phyloP scores from a whole-genome alignment of 2,113 vertebrate genomes.

The Bubo scandiacus region DNA sequence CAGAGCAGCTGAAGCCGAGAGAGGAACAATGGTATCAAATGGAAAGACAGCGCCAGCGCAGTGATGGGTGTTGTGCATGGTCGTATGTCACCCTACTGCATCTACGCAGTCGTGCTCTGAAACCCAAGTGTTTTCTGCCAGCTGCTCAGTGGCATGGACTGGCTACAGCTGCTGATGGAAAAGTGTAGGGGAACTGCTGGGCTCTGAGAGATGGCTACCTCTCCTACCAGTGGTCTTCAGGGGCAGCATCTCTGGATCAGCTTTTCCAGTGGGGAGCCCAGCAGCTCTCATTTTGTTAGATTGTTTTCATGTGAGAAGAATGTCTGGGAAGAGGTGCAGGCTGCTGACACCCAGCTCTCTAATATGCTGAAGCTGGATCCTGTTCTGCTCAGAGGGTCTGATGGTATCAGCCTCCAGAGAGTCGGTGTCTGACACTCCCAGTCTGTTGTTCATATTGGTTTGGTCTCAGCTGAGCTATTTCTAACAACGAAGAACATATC shows the following conservation, averaged over 20 bases:
- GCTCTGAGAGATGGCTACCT: background rate
- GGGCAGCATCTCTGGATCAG: background rate
- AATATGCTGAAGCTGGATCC: constrained; percentile 8
- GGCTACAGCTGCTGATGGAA: background rate
- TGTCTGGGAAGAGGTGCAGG: background rate
- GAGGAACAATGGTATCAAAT: background rate
- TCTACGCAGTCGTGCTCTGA: rapidly evolving
- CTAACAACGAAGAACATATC: constrained; percentile 22
- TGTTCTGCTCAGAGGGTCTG: constrained; percentile 33
- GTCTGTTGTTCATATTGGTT: constrained; percentile 19
- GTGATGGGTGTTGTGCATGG: background rate
- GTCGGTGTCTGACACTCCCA: constrained; percentile 6
- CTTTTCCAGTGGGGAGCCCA: background rate
- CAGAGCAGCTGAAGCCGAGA: background rate
- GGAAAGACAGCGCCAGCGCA: background rate
- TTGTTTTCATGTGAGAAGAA: background rate
- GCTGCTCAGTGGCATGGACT: background rate
- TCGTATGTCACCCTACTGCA: background rate
- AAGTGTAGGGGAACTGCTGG: background rate
- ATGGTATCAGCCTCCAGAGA: constrained; percentile 29
- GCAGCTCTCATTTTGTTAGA: background rate
- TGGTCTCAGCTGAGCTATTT: constrained; percentile 37
- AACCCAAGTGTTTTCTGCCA: background rate
- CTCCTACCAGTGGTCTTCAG: background rate
- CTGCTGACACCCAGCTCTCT: constrained; percentile 19